These are phyloP conservation scores for Saxidomus purpurata DNA, from an alignment of 1,140 invertebrate species.

Conservation along the genomic window DNA sequence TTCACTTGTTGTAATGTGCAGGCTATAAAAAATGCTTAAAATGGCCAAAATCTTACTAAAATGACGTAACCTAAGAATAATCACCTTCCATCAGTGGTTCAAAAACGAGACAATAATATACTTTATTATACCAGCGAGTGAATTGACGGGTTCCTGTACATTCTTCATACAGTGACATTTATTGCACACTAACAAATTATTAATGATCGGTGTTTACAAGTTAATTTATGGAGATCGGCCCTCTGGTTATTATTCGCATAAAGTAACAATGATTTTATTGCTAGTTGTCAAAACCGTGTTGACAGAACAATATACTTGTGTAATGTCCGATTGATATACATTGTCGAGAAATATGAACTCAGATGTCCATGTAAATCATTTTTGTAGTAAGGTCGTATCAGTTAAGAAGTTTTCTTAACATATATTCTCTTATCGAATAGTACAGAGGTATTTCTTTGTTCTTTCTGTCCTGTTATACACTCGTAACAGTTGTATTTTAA, in stretches of 20 bases:
- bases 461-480: no score
- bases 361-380: neutral
- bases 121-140: neutral
- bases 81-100: no score
- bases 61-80: no score
- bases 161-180: neutral
- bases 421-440: no score
- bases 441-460: no score
- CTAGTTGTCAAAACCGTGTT: neutral
- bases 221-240: neutral
- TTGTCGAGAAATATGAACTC: neutral
- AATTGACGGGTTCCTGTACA: neutral
- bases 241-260: neutral
- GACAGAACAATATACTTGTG: neutral
- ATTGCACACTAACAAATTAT: slow-evolving; percentile 1
- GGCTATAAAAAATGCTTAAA: no score
- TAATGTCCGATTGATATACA: neutral
- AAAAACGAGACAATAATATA: no score
- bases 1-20: no score
- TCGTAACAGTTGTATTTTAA: no score
- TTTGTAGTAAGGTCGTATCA: neutral
- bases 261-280: neutral
- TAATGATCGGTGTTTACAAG: neutral
- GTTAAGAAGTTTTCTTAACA: no score
- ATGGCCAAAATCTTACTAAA: no score